Conservation (phyloP, 2,113 vertebrate species). For the Tenrec ecaudatus region DNA sequence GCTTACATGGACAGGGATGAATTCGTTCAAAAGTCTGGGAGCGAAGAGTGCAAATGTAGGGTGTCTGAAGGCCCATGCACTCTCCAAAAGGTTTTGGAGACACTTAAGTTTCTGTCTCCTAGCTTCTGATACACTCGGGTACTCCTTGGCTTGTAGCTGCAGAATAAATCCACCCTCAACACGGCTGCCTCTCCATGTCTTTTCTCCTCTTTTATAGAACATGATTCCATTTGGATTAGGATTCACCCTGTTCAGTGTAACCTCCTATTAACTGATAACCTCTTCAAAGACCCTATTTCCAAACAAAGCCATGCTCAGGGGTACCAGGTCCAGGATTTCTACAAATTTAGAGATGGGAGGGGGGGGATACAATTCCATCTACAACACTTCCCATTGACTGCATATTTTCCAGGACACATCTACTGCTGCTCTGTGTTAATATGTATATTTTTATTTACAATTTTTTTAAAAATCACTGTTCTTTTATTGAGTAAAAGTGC, state of each 20-base stretch:
- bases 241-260: not conserved
- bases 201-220: not conserved
- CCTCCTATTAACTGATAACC: not conserved
- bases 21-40: not conserved
- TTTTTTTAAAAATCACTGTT: no score
- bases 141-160: not conserved
- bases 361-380: not conserved
- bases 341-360: not conserved
- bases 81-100: not conserved
- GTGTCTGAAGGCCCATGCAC: not conserved
- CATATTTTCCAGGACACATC: not conserved
- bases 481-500: no score
- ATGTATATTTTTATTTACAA: not conserved
- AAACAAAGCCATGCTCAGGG: not conserved
- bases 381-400: not conserved
- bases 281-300: not conserved
- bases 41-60: not conserved
- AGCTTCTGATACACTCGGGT: not conserved
- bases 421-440: not conserved
- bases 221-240: not conserved
- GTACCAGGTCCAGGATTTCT: not conserved
- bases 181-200: not conserved
- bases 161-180: not conserved
- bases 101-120: not conserved
- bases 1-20: not conserved